Percentiles rank a stretch among this genome's conserved stretches.
Evolutionary conservation across 2,113 vertebrate species (phyloP).

Genomic region (Mugil cephalus): DNA sequence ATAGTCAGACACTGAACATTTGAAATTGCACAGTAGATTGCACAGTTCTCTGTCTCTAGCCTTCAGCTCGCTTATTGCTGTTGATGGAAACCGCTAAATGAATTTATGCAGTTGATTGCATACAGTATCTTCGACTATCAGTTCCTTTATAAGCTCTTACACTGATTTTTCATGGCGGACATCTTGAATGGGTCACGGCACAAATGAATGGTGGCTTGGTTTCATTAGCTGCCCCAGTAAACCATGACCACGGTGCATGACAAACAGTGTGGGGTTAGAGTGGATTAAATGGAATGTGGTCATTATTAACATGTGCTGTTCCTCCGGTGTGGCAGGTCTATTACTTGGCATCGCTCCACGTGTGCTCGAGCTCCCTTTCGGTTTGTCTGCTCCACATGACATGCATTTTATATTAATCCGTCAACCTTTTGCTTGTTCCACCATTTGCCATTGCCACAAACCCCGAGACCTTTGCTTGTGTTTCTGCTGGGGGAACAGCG

Average conservation of each 20-base stretch:
- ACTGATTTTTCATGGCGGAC: too few relatives aligned
- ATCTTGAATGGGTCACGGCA: too few relatives aligned
- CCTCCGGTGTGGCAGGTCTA: not conserved
- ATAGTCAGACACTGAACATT: too few relatives aligned
- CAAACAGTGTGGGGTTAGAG: not conserved
- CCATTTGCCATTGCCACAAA: conserved; percentile 27
- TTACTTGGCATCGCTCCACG: not conserved
- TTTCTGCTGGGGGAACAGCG: conserved; percentile 31
- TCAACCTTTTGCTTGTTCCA: conserved; percentile 12
- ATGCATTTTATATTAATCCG: not conserved
- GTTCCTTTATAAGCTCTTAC: too few relatives aligned
- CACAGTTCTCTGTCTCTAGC: too few relatives aligned
- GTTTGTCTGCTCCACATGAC: not conserved
- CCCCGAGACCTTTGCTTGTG: not conserved
- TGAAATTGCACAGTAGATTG: too few relatives aligned
- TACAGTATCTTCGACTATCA: too few relatives aligned
- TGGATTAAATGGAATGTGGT: not conserved
- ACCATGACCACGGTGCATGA: not conserved
- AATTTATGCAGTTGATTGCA: too few relatives aligned
- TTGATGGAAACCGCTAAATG: too few relatives aligned
- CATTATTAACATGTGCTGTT: not conserved
- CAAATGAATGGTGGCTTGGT: not conserved
- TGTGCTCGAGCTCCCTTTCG: not conserved
- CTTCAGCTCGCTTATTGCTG: too few relatives aligned
- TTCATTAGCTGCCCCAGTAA: not conserved